Percentiles rank a stretch among this genome's conserved stretches.
Evolutionary conservation across 1,140 invertebrate species (phyloP).

Genomic region (Periplaneta americana): DNA sequence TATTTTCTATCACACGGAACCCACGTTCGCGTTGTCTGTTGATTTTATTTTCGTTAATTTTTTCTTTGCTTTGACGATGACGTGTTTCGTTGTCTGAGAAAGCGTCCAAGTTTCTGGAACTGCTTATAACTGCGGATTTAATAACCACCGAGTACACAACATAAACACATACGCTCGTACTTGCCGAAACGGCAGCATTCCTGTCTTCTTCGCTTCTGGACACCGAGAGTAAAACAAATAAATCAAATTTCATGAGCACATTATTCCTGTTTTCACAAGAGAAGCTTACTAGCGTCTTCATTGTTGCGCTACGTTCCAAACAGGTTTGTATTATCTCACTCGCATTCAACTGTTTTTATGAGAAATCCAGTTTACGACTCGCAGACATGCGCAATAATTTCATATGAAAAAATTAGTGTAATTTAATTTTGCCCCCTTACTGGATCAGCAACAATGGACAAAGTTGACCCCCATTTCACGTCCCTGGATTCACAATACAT

Average conservation of each 20-base stretch:
- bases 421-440: background rate
- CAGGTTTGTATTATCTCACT: background rate
- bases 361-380: background rate
- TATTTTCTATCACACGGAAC: no score
- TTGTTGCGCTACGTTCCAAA: background rate
- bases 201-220: background rate
- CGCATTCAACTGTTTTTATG: no score
- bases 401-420: background rate
- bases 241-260: background rate
- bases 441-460: background rate
- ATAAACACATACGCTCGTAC: background rate
- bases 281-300: background rate
- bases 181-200: background rate
- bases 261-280: background rate
- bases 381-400: background rate
- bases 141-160: background rate
- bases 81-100: no score
- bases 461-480: background rate
- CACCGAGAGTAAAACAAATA: background rate
- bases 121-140: background rate
- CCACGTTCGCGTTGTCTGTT: no score
- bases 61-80: no score
- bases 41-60: no score
- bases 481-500: background rate
- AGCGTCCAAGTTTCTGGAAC: background rate